These are phyloP conservation scores for Anisognathus igniventris DNA, from an alignment of 2,797 vertebrate species.

Conservation along the genomic window DNA sequence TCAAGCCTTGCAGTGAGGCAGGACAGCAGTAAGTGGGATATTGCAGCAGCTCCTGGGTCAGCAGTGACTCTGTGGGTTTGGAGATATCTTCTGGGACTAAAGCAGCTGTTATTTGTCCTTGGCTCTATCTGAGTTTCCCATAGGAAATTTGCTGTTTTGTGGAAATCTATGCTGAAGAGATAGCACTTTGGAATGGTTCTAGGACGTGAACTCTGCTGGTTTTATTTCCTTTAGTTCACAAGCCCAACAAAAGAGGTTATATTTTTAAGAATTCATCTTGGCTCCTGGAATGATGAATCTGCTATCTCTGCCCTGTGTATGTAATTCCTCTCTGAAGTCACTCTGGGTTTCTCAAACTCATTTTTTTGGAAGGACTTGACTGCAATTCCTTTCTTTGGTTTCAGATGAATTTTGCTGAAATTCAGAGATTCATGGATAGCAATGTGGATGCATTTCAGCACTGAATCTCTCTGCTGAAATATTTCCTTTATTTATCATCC, in stretches of 20 bases:
- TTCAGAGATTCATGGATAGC: not conserved
- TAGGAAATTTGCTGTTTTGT: not conserved
- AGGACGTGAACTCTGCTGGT: not conserved
- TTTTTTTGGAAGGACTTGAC: not conserved
- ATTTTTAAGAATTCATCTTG: not conserved
- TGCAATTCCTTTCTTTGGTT: conserved; percentile 2
- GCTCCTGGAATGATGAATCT: conserved; percentile 2
- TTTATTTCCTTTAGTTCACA: not conserved
- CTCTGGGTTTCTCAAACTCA: not conserved
- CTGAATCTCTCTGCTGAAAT: not conserved
- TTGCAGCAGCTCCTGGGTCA: not conserved
- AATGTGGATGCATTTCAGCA: not conserved
- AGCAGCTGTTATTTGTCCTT: not conserved
- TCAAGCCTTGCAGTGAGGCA: not conserved
- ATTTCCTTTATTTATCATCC: not conserved
- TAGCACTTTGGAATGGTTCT: not conserved
- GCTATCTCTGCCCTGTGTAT: not conserved
- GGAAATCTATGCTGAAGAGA: not conserved
- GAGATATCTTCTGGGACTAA: not conserved
- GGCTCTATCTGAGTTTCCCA: not conserved
- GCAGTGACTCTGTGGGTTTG: not conserved
- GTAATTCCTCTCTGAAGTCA: not conserved
- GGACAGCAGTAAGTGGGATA: not conserved
- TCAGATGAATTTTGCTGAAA: conserved; percentile 40
- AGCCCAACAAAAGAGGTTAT: not conserved